These are phyloP conservation scores for Drosophila lacicola DNA, from an alignment of 2,888 invertebrate species.

Conservation along the genomic window DNA sequence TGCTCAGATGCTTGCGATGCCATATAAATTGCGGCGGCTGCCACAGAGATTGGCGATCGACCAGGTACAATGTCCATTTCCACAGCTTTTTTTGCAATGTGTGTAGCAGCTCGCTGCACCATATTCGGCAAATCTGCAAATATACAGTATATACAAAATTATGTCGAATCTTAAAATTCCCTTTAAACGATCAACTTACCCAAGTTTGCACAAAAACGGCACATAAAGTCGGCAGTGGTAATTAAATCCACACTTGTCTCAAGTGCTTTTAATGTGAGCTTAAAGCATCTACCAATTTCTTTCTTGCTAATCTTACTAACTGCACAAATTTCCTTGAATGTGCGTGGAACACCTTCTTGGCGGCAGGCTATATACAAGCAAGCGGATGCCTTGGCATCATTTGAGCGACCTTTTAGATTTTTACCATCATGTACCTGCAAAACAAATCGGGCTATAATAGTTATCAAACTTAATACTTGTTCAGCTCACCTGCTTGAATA, in stretches of 20 bases:
- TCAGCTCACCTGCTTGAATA: constrained; percentile 95
- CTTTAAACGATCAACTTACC: constrained; percentile 83
- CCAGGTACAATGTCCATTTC: constrained; percentile 99
- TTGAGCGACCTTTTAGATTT: constrained; percentile 96
- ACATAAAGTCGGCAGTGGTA: constrained; percentile 99
- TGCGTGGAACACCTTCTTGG: constrained; percentile 99
- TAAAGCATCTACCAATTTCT: constrained; percentile 99
- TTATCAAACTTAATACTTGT: too few relatives aligned
- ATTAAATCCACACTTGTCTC: constrained; percentile 99
- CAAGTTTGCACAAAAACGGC: constrained; percentile 98
- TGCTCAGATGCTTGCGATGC: constrained; percentile 98
- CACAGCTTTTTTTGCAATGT: constrained; percentile 98
- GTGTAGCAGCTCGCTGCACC: constrained; percentile 97
- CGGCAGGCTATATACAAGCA: constrained; percentile 99
- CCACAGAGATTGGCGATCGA: constrained; percentile 98
- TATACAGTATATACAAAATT: background rate
- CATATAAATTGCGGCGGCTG: constrained; percentile 99
- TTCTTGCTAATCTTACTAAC: constrained; percentile 99
- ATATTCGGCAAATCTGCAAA: constrained; percentile 89
- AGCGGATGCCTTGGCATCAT: constrained; percentile 99
- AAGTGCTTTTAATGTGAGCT: constrained; percentile 96
- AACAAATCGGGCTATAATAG: background rate
- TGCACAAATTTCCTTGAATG: constrained; percentile 99
- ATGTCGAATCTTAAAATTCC: background rate
- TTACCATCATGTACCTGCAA: constrained; percentile 95